Percentiles rank a stretch among this genome's conserved stretches.
These are phyloP conservation scores for Philopotamus ludificatus DNA, from an alignment of 1,140 invertebrate species.

Conservation along the genomic window DNA sequence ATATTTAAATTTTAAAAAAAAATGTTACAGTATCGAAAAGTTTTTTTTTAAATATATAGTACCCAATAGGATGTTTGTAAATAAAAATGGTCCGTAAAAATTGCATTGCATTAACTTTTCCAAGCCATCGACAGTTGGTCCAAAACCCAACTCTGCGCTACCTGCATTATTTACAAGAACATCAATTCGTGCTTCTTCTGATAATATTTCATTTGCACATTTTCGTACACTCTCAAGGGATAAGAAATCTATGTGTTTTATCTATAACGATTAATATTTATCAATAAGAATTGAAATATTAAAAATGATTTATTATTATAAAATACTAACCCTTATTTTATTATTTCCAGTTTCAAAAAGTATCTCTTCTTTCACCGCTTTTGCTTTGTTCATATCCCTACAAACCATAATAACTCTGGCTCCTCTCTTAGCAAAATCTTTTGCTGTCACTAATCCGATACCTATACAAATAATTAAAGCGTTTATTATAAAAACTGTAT, in stretches of 20 bases:
- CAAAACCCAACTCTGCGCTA: constrained; percentile 47
- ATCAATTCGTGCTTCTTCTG: constrained; percentile 58
- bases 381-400: constrained; percentile 59
- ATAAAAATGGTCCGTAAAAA: constrained; percentile 68
- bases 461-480: constrained; percentile 30
- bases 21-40: not conserved
- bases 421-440: constrained; percentile 70
- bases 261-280: constrained; percentile 37
- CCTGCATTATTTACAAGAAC: constrained; percentile 70
- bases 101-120: constrained; percentile 64
- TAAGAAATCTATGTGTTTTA: constrained; percentile 57
- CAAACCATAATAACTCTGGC: constrained; percentile 75
- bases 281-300: no score
- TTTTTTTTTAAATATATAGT: not conserved
- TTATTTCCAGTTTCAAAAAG: constrained; percentile 44
- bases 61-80: constrained; percentile 47
- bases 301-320: no score
- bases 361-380: constrained; percentile 59
- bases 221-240: constrained; percentile 55
- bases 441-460: constrained; percentile 68
- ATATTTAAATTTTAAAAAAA: not conserved
- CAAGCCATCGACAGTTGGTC: constrained; percentile 61
- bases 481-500: not conserved
- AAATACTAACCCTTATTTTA: not conserved
- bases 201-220: constrained; percentile 54